Conservation (phyloP, 2,113 vertebrate species). For the Conger conger region DNA sequence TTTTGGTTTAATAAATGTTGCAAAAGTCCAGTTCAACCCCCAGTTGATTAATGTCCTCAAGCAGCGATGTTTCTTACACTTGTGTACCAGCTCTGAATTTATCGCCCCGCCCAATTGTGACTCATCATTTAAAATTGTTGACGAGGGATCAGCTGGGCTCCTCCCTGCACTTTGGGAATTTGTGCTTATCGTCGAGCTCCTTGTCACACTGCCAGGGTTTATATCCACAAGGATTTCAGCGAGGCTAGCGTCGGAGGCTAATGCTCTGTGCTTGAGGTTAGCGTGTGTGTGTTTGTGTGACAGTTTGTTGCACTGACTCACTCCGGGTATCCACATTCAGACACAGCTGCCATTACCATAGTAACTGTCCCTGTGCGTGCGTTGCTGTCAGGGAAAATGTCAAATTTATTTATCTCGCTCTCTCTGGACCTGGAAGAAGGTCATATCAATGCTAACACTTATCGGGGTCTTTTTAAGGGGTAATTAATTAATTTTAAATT, state of each 20-base stretch:
- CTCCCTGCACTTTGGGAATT: too few species aligned
- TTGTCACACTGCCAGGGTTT: background rate
- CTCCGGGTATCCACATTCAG: slow-evolving; percentile 37
- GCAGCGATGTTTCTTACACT: too few species aligned
- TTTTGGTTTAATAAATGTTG: too few species aligned
- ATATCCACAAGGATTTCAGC: background rate
- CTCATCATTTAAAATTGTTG: too few species aligned
- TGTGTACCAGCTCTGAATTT: too few species aligned
- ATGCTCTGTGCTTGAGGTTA: background rate
- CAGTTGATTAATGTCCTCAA: too few species aligned
- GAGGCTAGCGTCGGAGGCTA: background rate
- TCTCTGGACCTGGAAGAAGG: too few species aligned
- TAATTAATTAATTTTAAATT: too few species aligned
- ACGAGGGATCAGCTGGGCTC: too few species aligned
- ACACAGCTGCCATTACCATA: slow-evolving; percentile 45
- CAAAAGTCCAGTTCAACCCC: too few species aligned
- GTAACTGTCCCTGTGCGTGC: slow-evolving; percentile 45
- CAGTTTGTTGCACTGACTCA: background rate
- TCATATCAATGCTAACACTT: background rate
- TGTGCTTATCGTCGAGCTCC: too few species aligned
- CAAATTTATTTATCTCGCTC: background rate
- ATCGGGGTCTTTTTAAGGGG: background rate
- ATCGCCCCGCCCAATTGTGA: too few species aligned
- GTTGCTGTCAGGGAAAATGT: slow-evolving; percentile 31
- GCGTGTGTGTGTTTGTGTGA: slow-evolving; percentile 23